A percentile compares a stretch with the other conserved stretches of the same genome.
These are phyloP conservation scores for Pseudomyrmex sp. DNA, from an alignment of 1,140 invertebrate genomes.

Conservation along the genomic window DNA sequence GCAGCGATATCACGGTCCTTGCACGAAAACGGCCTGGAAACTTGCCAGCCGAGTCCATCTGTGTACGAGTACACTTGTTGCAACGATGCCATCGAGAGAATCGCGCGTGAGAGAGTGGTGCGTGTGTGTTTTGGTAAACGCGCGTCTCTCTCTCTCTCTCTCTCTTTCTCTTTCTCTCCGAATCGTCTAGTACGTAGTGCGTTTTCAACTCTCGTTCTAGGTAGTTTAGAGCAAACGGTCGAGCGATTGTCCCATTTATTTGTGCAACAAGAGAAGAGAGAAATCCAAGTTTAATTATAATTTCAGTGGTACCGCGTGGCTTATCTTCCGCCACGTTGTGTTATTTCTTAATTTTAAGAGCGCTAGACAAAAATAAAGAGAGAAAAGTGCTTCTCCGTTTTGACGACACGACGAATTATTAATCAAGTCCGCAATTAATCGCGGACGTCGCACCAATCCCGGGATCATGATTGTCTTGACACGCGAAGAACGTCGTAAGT, in stretches of 20 bases:
- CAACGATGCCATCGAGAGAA: slow-evolving; percentile 48
- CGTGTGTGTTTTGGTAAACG: slow-evolving; percentile 9
- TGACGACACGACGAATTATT: no score
- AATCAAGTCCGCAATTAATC: neutral
- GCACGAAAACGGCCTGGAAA: slow-evolving; percentile 75
- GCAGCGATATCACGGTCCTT: slow-evolving; percentile 77
- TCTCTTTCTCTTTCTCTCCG: slow-evolving; percentile 7
- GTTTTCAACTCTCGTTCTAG: slow-evolving; percentile 18
- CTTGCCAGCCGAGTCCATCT: slow-evolving; percentile 72
- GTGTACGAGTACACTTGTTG: slow-evolving; percentile 69
- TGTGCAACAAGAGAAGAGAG: neutral
- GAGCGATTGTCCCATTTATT: slow-evolving; percentile 12
- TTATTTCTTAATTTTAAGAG: no score
- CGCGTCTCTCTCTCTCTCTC: slow-evolving; percentile 13
- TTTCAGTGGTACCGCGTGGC: neutral
- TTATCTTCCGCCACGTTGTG: no score
- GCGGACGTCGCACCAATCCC: no score
- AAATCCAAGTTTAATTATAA: neutral
- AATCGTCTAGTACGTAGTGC: slow-evolving; percentile 2
- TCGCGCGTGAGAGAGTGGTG: slow-evolving; percentile 1
- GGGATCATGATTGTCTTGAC: neutral
- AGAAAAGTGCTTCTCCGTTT: no score
- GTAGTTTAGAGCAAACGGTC: neutral
- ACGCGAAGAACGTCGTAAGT: neutral
- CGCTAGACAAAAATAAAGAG: no score